Evolutionary conservation across 2,888 invertebrate genomes (phyloP).

Genomic region (Orthosia gothica): DNA sequence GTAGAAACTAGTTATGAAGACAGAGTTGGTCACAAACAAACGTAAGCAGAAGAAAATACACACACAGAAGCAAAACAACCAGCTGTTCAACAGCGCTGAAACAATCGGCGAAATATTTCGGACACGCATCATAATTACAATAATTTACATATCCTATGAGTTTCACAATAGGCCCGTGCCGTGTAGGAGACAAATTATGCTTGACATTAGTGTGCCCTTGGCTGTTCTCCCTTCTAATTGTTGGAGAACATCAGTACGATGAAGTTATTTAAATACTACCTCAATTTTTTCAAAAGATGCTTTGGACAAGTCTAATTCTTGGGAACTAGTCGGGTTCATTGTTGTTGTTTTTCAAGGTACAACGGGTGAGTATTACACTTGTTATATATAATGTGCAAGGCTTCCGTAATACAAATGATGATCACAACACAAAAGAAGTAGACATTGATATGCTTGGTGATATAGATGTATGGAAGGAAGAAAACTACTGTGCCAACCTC

Average conservation of each 20-base stretch:
- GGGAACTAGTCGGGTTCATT: constrained; percentile 4
- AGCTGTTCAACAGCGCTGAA: constrained; percentile 45
- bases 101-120: constrained; percentile 70
- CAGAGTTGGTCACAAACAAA: background rate
- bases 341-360: background rate
- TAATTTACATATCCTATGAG: constrained; percentile 75
- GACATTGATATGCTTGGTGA: too few species aligned
- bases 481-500: background rate
- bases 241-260: constrained; percentile 46
- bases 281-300: constrained; percentile 45
- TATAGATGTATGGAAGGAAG: background rate
- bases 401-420: background rate
- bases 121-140: constrained; percentile 75
- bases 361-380: too few species aligned
- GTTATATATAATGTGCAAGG: background rate
- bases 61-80: constrained; percentile 3
- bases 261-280: constrained; percentile 41
- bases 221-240: constrained; percentile 64
- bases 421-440: background rate
- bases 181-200: constrained; percentile 87
- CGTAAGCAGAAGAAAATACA: background rate
- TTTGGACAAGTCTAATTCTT: constrained; percentile 20
- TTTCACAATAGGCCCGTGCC: constrained; percentile 77
- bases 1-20: background rate
- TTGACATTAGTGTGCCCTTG: constrained; percentile 74